phyloP scores from a whole-genome alignment of 2,113 vertebrate species.

The Spea multiplicata region DNA sequence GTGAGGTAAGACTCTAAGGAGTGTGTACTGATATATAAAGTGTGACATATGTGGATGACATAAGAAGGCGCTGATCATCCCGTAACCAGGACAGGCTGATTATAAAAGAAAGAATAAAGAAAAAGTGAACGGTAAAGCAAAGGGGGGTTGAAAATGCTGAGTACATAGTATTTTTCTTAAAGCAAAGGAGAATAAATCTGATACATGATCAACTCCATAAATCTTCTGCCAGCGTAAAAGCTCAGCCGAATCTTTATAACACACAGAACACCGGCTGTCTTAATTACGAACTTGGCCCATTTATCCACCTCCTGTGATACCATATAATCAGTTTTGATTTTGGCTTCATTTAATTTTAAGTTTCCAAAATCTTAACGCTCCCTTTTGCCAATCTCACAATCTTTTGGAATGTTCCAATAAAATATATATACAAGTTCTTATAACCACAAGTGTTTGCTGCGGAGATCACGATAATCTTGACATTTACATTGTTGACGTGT shows the following conservation, averaged over 20 bases:
- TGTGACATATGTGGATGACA: neutral
- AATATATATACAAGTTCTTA: neutral
- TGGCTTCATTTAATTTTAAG: neutral
- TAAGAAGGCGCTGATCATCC: neutral
- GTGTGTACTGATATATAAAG: neutral
- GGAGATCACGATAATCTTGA: too few relatives aligned
- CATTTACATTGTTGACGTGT: too few relatives aligned
- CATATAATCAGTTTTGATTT: slow-evolving; percentile 17
- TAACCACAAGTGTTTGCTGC: neutral
- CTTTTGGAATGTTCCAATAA: neutral
- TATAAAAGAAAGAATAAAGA: slow-evolving; percentile 4
- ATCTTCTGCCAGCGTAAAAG: slow-evolving; percentile 27
- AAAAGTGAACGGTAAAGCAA: neutral
- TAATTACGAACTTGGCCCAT: slow-evolving; percentile 28
- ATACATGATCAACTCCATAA: slow-evolving; percentile 14
- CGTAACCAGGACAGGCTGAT: neutral
- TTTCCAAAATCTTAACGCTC: slow-evolving; percentile 14
- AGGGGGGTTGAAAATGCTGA: neutral
- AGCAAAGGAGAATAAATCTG: slow-evolving; percentile 14
- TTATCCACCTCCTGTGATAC: slow-evolving; percentile 5
- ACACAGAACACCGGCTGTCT: slow-evolving; percentile 24
- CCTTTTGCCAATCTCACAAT: slow-evolving; percentile 10
- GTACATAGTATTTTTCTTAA: slow-evolving; percentile 7
- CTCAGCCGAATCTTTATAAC: slow-evolving; percentile 21
- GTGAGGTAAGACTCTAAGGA: neutral